Evolutionary conservation across 35 echinoderm and acorn worm species (phyloP).

Genomic region (Ophioderma brevispina): DNA sequence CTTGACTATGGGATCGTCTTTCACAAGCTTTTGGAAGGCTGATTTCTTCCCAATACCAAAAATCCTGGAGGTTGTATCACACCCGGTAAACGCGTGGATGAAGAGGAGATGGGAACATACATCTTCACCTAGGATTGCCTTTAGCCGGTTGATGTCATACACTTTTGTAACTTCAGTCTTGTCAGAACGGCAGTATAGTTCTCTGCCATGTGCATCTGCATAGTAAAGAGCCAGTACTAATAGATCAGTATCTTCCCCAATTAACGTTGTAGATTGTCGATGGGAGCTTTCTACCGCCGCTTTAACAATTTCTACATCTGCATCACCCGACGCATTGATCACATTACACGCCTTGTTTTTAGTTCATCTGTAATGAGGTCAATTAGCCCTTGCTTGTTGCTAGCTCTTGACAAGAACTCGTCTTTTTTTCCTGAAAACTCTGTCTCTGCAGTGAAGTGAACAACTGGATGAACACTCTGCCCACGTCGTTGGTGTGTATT

Average conservation of each 20-base stretch:
- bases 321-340: conserved; percentile 32
- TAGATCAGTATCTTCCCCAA: conserved; percentile 72
- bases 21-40: conserved; percentile 34
- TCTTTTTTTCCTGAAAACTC: conserved; percentile 54
- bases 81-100: conserved; percentile 58
- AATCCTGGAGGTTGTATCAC: conserved; percentile 59
- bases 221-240: conserved; percentile 42
- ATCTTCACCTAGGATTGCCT: conserved; percentile 3
- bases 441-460: conserved; percentile 38
- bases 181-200: conserved; percentile 34
- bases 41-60: conserved; percentile 69
- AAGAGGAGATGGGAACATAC: conserved; percentile 40
- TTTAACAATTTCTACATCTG: conserved; percentile 51
- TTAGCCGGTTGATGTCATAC: conserved; percentile 10
- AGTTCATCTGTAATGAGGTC: conserved; percentile 23
- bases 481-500: conserved; percentile 58
- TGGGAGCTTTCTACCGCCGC: conserved; percentile 24
- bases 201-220: neutral
- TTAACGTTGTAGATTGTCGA: conserved; percentile 18
- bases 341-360: conserved; percentile 20
- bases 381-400: conserved; percentile 58
- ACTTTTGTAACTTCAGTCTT: neutral
- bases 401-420: conserved; percentile 44
- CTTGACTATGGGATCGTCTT: neutral
- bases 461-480: conserved; percentile 34